These are phyloP conservation scores for Protosalanx chinensis DNA, from an alignment of 2,797 vertebrate species.

Conservation along the genomic window DNA sequence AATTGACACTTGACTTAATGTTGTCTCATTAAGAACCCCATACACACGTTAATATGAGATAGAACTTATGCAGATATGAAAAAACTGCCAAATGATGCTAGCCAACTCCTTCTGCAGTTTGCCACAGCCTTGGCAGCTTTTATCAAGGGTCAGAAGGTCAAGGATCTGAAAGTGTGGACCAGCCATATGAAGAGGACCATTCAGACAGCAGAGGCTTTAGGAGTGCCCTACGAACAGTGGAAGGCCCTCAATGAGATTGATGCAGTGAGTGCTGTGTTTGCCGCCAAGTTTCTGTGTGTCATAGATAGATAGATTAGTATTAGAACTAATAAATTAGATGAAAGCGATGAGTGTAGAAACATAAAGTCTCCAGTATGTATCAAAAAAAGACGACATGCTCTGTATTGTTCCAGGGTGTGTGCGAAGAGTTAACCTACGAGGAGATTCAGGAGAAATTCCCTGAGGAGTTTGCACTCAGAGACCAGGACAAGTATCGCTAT, in stretches of 20 bases:
- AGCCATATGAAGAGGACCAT: constrained; percentile 90
- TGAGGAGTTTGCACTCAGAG: constrained; percentile 85
- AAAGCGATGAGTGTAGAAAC: background rate
- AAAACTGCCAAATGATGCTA: background rate
- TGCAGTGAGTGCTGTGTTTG: constrained; percentile 71
- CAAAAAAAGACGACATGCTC: background rate
- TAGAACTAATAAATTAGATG: background rate
- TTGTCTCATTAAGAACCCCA: too few relatives aligned
- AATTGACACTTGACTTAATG: too few relatives aligned
- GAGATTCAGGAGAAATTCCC: constrained; percentile 84
- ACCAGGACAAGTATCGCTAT: constrained; percentile 92
- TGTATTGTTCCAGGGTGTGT: constrained; percentile 75
- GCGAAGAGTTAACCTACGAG: constrained; percentile 89
- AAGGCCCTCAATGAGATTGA: constrained; percentile 89
- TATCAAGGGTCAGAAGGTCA: constrained; percentile 77
- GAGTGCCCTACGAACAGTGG: constrained; percentile 85
- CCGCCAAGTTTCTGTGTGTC: background rate
- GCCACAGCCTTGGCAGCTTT: constrained; percentile 74
- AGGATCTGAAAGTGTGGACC: constrained; percentile 87
- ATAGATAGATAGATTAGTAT: background rate
- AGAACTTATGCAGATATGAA: too few relatives aligned
- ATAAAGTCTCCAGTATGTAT: background rate
- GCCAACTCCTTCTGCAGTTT: constrained; percentile 55
- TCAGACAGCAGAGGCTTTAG: constrained; percentile 82
- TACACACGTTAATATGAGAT: too few relatives aligned